A percentile compares a stretch with the other conserved stretches of the same genome.
Evolutionary conservation across 2,888 invertebrate species (phyloP).

Genomic region (Glaucopsyche alexis): DNA sequence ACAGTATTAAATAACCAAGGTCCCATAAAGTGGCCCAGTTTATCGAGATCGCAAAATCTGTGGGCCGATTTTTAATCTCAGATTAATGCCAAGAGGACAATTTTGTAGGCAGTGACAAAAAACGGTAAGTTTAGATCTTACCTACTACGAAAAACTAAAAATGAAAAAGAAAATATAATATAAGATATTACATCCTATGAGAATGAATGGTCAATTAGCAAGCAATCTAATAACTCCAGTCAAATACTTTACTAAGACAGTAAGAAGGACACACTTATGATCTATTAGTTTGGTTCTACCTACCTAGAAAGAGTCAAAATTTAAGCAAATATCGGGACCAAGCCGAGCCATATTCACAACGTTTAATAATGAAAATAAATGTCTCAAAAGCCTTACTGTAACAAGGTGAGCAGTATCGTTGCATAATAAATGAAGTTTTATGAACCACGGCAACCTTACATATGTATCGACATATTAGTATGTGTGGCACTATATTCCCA

Average conservation of each 20-base stretch:
- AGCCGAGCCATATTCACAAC: no score
- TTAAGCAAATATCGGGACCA: no score
- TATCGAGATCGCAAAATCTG: constrained; percentile 44
- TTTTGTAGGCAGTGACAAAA: neutral
- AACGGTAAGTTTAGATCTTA: neutral
- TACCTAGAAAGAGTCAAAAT: no score
- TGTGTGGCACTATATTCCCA: constrained; percentile 14
- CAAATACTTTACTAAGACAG: no score
- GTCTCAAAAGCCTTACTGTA: neutral
- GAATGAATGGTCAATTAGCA: no score
- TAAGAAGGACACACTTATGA: no score
- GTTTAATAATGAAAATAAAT: neutral
- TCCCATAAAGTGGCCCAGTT: constrained; percentile 53
- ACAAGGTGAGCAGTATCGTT: neutral
- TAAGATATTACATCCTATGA: no score
- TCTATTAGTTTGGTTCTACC: no score
- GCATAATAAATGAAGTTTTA: constrained; percentile 1
- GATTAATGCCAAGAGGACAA: neutral
- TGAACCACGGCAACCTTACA: constrained; percentile 15
- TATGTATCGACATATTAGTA: constrained; percentile 19
- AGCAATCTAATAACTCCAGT: no score
- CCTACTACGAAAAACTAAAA: no score
- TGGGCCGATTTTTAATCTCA: neutral
- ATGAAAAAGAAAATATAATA: no score
- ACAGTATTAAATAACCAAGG: constrained; percentile 51